Percentiles rank a stretch among this genome's conserved stretches.
Evolutionary conservation across 2,797 vertebrate species (phyloP).

Genomic region (Oreochromis mossambicus): DNA sequence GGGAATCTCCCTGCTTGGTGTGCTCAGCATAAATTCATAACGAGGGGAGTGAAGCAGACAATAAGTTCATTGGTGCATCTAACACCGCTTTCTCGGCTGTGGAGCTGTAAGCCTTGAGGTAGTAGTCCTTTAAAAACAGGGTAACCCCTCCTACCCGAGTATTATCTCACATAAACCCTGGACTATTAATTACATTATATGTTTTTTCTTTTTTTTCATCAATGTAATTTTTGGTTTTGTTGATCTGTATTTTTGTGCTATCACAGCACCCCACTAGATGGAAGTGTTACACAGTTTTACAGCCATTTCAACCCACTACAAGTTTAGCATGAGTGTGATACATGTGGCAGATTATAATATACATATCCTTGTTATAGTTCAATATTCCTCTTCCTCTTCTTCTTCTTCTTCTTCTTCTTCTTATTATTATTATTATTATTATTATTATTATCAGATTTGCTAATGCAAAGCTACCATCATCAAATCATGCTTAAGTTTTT

Average conservation of each 20-base stretch:
- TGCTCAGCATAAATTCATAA: slow-evolving; percentile 31
- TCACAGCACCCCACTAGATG: slow-evolving; percentile 49
- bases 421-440: background rate
- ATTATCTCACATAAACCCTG: background rate
- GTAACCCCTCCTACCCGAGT: accelerated
- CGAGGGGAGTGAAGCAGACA: slow-evolving; percentile 43
- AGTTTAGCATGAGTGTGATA: background rate
- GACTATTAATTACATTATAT: background rate
- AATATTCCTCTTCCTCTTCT: background rate
- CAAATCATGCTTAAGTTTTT: background rate
- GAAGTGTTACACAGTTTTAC: slow-evolving; percentile 23
- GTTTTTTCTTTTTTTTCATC: background rate
- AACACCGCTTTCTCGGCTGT: background rate
- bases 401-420: accelerated
- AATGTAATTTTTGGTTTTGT: background rate
- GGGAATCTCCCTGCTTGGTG: background rate
- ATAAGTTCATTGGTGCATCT: slow-evolving; percentile 42
- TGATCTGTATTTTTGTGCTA: background rate
- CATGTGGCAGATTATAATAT: background rate
- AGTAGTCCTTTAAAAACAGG: background rate
- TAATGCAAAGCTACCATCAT: background rate
- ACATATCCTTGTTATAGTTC: background rate
- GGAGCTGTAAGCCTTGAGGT: background rate
- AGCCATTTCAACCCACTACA: background rate
- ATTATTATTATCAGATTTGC: background rate